Percentiles rank a stretch among this genome's conserved stretches.
These are phyloP conservation scores for Latrodectus hesperus DNA, from an alignment of 2,888 invertebrate species.

Conservation along the genomic window DNA sequence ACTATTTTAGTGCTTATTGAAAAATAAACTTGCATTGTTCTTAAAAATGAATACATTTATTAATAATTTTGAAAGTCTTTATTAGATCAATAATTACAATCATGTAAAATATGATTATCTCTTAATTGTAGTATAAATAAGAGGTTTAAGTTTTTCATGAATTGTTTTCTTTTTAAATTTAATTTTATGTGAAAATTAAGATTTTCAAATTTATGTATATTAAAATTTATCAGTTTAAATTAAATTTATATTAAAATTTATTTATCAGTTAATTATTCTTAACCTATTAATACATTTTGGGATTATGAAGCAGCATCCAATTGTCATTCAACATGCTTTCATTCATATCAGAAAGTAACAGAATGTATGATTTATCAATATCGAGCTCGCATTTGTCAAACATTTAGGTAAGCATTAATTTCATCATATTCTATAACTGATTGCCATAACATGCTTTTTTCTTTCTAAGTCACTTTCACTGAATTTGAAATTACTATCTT, in stretches of 20 bases:
- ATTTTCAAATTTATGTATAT: not conserved
- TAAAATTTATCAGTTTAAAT: not conserved
- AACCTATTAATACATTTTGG: slow-evolving; percentile 63
- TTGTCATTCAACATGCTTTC: slow-evolving; percentile 67
- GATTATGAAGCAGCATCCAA: slow-evolving; percentile 44
- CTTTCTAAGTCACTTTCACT: no score
- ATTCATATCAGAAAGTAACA: slow-evolving; percentile 58
- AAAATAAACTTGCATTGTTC: no score
- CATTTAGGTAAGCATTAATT: slow-evolving; percentile 71
- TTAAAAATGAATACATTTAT: not conserved
- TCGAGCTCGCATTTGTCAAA: slow-evolving; percentile 72
- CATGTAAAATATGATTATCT: not conserved
- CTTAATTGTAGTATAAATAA: not conserved
- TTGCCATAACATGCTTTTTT: no score
- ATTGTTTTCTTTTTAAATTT: not conserved
- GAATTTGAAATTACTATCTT: no score
- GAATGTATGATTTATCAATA: slow-evolving; percentile 71
- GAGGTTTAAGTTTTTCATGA: not conserved
- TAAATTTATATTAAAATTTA: no score
- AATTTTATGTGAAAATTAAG: not conserved
- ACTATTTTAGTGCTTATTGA: no score
- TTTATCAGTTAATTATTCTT: slow-evolving; percentile 27
- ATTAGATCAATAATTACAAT: not conserved
- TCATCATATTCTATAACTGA: no score
- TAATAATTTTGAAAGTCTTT: not conserved